Evolutionary conservation across 2,888 invertebrate genomes (phyloP), one percentile per base, ranked within the genome.

Genomic region (Azorinus chamasolen): DNA sequence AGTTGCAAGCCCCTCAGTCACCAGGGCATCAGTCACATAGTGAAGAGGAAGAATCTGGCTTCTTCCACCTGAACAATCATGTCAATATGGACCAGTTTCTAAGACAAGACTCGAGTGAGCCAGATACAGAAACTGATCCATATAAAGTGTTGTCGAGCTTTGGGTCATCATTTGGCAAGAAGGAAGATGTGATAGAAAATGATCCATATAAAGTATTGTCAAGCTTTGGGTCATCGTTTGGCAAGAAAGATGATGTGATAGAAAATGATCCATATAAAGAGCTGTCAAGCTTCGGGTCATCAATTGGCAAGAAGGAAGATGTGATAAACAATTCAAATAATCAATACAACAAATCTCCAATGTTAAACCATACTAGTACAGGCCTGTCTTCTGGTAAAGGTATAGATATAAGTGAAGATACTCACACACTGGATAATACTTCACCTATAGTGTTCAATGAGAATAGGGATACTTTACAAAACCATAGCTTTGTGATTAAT

Each of bases 281-380:
- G n/a, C 43, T 79, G 46, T 76, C 80, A 62, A 76, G 76, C 54
- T 79, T 79, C 69, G 76, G 80, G 18, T 71, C 69, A 27, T 64
- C 69, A 8, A 74, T 79, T 66, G 74, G 75, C 8, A 69, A 32
- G 10, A 32, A 32, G 10, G 32, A 32, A 32, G 32, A 32, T 32
- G 4, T 32, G 32, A 10, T 32, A 32, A 32, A 32, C 32, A 6
- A 4, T 6, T 10, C 32, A 32, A 32, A 32, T 32, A 32, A 32
- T 32, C 4, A 32, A 6, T 4, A 6, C 10, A 32, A 10, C 32
- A 32, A 32, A 32, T 32, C 32, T 32, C 32, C 32, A 6, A 10
- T 32, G 4, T 4, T 10, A 6, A 10, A 32, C 32, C 4, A 10
- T 6, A 6, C 32, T 32, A 32, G 10, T 10, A 6, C 10, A 4